Percentiles rank a stretch among this genome's conserved stretches.
Evolutionary conservation across 2,113 vertebrate species (phyloP).

Genomic region (Spea multiplicata): DNA sequence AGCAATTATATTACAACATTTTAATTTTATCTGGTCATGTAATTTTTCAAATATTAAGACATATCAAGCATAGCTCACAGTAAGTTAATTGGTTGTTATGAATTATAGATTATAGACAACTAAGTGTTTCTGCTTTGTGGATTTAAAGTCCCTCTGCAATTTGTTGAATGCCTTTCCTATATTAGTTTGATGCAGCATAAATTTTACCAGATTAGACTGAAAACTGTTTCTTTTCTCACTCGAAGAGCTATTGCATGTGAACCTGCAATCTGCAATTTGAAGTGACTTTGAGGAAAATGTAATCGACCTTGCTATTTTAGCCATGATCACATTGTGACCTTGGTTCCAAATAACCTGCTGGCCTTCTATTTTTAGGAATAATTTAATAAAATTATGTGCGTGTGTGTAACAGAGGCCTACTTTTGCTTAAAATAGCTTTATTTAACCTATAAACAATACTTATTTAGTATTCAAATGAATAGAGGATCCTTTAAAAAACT

Average conservation of each 20-base stretch:
- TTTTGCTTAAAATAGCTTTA: too few relatives aligned
- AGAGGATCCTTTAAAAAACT: too few relatives aligned
- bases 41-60: background rate
- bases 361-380: too few relatives aligned
- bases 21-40: background rate
- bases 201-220: background rate
- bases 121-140: constrained; percentile 2
- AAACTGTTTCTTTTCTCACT: background rate
- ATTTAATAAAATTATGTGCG: too few relatives aligned
- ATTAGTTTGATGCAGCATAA: background rate
- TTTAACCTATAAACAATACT: too few relatives aligned
- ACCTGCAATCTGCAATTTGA: background rate
- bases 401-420: too few relatives aligned
- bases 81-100: constrained; percentile 3
- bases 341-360: too few relatives aligned
- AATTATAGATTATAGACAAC: constrained; percentile 16
- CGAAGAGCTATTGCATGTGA: background rate
- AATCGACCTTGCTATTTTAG: too few relatives aligned
- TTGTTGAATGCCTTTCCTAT: background rate
- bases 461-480: too few relatives aligned
- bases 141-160: constrained; percentile 5
- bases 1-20: background rate
- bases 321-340: too few relatives aligned
- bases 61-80: background rate
- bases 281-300: background rate